Percentiles rank a stretch among this genome's conserved stretches.
Conservation (phyloP, 92 coral and sea anemone genomes). For the Palythoa heliodiscus region DNA sequence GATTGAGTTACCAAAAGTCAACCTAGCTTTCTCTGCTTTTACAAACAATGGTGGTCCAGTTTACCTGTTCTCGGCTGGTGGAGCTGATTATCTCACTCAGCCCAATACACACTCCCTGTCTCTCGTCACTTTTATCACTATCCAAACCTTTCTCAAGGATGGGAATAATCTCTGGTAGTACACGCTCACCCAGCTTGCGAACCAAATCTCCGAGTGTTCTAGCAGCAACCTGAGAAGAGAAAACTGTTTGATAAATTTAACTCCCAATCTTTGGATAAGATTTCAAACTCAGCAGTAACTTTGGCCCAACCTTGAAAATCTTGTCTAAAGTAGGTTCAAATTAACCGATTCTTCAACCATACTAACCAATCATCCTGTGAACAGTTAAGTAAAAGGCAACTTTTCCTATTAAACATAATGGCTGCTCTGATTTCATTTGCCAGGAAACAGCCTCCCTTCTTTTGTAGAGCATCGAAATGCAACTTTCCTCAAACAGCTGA, state of each 20-base stretch:
- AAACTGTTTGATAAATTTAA: background rate
- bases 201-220: slow-evolving; percentile 95
- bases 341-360: too few species aligned
- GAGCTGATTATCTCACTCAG: slow-evolving; percentile 95
- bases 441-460: background rate
- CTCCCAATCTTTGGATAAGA: background rate
- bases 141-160: slow-evolving; percentile 92
- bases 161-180: slow-evolving; percentile 96
- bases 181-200: slow-evolving; percentile 96
- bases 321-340: too few species aligned
- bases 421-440: background rate
- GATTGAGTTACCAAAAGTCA: background rate
- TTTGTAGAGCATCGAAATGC: background rate
- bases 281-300: background rate
- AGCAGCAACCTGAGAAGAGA: slow-evolving; percentile 79
- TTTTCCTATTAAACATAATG: background rate
- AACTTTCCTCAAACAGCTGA: background rate
- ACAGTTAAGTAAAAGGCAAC: too few species aligned
- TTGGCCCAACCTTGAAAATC: background rate
- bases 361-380: too few species aligned
- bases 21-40: background rate
- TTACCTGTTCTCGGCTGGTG: slow-evolving; percentile 96
- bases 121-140: slow-evolving; percentile 85
- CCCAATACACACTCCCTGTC: slow-evolving; percentile 99
- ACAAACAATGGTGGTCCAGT: background rate